Conservation (phyloP, 1,140 invertebrate genomes). For the Psix sp. region DNA sequence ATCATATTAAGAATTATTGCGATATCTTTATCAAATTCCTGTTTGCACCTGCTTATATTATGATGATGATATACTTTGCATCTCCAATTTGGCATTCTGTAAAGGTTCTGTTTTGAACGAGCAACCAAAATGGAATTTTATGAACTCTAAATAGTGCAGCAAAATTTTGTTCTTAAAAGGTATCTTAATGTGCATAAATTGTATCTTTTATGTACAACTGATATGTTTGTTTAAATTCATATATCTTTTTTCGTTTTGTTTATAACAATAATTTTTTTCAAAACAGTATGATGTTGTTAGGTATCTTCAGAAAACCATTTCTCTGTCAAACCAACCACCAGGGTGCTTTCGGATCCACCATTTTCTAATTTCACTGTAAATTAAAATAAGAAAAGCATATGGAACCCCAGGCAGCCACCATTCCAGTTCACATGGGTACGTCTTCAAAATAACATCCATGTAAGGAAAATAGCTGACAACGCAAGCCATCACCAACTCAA, state of each 20-base stretch:
- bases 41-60: neutral
- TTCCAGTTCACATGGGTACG: constrained; percentile 77
- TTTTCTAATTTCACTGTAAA: constrained; percentile 86
- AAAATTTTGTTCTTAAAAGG: too few species aligned
- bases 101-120: too few species aligned
- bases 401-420: constrained; percentile 87
- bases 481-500: constrained; percentile 82
- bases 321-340: constrained; percentile 86
- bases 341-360: constrained; percentile 84
- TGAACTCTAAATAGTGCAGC: too few species aligned
- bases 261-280: too few species aligned
- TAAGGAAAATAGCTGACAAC: constrained; percentile 84
- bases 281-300: neutral
- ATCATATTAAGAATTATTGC: too few species aligned
- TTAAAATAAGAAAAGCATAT: constrained; percentile 85
- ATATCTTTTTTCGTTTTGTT: too few species aligned
- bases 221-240: too few species aligned
- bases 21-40: neutral
- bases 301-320: constrained; percentile 86
- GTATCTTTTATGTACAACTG: too few species aligned
- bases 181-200: too few species aligned
- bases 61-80: neutral
- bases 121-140: too few species aligned
- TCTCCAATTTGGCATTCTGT: too few species aligned
- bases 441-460: constrained; percentile 80